Evolutionary conservation across 2,113 vertebrate genomes (phyloP).

Genomic region (Macroglossus sobrinus): DNA sequence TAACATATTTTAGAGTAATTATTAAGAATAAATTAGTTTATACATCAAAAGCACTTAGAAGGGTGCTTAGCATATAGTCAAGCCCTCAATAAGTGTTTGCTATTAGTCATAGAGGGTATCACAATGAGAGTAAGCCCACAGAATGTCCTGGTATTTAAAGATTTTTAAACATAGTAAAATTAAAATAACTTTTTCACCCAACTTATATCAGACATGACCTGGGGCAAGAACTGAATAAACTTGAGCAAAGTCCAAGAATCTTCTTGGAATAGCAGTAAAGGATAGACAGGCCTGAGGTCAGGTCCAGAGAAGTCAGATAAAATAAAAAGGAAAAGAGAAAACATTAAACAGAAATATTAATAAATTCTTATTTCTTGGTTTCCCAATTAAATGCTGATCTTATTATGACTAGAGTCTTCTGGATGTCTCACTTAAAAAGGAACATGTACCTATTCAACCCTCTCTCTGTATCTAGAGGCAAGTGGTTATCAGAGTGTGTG

Average conservation of each 20-base stretch:
- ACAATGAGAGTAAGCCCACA: background rate
- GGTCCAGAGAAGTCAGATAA: background rate
- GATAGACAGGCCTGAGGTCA: background rate
- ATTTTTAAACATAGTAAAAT: background rate
- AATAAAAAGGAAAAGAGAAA: background rate
- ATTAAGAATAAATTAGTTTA: background rate
- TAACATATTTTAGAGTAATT: background rate
- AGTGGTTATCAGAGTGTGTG: background rate
- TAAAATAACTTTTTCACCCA: background rate
- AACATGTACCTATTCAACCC: fast-evolving
- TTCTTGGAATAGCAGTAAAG: background rate
- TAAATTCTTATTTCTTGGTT: background rate
- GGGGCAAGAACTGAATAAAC: background rate
- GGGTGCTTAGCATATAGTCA: background rate
- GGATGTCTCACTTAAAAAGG: background rate
- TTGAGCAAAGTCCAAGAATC: background rate
- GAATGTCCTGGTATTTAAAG: background rate
- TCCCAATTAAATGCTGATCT: background rate
- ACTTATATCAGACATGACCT: background rate
- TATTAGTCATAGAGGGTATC: background rate
- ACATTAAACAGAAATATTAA: background rate
- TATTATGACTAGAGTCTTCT: background rate
- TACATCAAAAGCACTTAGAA: background rate
- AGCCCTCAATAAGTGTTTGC: background rate
- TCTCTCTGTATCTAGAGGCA: background rate